Conservation (phyloP, 2,888 invertebrate species). For the Vesta saturnalis region DNA sequence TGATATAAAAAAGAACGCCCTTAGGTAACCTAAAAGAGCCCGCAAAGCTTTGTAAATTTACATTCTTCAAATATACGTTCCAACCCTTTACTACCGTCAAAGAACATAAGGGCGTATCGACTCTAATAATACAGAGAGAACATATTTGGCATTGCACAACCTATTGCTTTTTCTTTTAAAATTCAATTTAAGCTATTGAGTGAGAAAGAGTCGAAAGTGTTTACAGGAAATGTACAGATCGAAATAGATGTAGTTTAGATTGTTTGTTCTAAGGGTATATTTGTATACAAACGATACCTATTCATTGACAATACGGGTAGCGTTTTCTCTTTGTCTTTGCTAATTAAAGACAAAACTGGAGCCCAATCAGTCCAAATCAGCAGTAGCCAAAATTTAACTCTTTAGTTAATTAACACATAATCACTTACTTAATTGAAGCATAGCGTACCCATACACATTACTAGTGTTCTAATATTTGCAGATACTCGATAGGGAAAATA, state of each 20-base stretch:
- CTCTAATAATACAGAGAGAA: constrained; percentile 44
- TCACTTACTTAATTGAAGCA: too few species aligned
- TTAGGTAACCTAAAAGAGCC: constrained; percentile 49
- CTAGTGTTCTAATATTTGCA: too few species aligned
- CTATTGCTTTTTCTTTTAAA: constrained; percentile 27
- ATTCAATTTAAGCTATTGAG: constrained; percentile 12
- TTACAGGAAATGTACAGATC: constrained; percentile 32
- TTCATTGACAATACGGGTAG: constrained; percentile 60
- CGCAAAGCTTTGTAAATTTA: constrained; percentile 52
- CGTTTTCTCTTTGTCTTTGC: constrained; percentile 58
- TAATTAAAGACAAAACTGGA: constrained; percentile 59
- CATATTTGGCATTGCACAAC: constrained; percentile 12
- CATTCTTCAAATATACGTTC: constrained; percentile 55
- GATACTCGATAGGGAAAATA: too few species aligned
- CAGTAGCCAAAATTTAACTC: constrained; percentile 17
- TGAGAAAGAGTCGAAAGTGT: constrained; percentile 31
- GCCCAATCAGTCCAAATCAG: constrained; percentile 42
- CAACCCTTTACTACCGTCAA: constrained; percentile 52
- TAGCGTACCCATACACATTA: background rate
- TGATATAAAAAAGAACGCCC: constrained; percentile 43
- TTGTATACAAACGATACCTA: constrained; percentile 55
- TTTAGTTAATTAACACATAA: too few species aligned
- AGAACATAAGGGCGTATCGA: constrained; percentile 52
- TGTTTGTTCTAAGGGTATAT: constrained; percentile 42
- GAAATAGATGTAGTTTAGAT: constrained; percentile 40